Evolutionary conservation across 2,113 vertebrate species (phyloP).

Genomic region (Crotalus horridus): DNA sequence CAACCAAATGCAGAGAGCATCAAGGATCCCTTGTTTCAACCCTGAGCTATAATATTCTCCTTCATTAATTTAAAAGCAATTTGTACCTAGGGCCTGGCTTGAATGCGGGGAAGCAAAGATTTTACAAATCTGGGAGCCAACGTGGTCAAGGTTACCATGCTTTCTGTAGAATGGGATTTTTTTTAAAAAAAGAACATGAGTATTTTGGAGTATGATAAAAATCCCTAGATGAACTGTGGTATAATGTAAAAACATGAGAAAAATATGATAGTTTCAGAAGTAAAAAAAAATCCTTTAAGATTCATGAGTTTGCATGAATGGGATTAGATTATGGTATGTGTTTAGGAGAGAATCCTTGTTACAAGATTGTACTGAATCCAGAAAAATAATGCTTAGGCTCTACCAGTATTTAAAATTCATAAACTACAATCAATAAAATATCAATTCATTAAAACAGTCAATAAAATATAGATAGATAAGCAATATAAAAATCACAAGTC

Average conservation of each 20-base stretch:
- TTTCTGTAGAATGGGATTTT: background rate
- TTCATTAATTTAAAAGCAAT: background rate
- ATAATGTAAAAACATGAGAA: background rate
- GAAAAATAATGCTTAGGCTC: background rate
- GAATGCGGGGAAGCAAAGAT: background rate
- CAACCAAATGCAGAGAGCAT: background rate
- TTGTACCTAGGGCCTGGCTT: background rate
- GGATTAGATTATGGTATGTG: background rate
- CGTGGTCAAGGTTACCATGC: background rate
- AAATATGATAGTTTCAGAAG: background rate
- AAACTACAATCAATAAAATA: background rate
- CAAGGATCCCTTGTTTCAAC: background rate
- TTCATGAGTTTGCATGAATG: background rate
- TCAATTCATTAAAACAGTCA: background rate
- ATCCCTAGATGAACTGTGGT: background rate
- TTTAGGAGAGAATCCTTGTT: background rate
- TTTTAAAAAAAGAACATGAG: background rate
- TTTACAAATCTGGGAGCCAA: background rate
- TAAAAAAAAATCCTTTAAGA: background rate
- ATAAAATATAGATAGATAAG: background rate
- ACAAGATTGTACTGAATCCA: background rate
- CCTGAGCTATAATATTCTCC: background rate
- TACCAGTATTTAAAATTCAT: background rate
- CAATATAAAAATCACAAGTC: background rate
- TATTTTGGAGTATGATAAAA: background rate